Percentiles rank a stretch among this genome's conserved stretches.
These are phyloP conservation scores for Trichomycterus rosablanca DNA, from an alignment of 2,113 vertebrate species.

Conservation along the genomic window DNA sequence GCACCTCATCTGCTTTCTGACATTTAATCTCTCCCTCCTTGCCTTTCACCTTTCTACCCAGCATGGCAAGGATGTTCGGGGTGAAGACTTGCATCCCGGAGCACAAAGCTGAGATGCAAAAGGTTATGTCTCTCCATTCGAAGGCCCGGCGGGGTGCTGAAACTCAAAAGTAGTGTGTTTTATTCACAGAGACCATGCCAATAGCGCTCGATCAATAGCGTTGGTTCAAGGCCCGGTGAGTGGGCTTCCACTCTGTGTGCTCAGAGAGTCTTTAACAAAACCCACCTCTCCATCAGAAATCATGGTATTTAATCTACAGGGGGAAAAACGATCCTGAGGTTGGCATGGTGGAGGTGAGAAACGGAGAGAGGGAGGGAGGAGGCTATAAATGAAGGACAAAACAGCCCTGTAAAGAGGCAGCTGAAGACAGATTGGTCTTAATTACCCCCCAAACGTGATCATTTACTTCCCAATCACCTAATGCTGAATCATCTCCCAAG, in stretches of 20 bases:
- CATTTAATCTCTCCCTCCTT: conserved; percentile 49
- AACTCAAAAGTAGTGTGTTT: conserved; percentile 60
- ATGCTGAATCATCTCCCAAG: conserved; percentile 42
- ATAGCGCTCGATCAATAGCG: conserved; percentile 67
- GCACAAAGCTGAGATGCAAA: conserved; percentile 46
- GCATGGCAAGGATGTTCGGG: conserved; percentile 45
- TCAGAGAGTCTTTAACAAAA: conserved; percentile 63
- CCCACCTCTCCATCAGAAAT: conserved; percentile 60
- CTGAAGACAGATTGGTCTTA: conserved; percentile 45
- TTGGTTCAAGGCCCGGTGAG: conserved; percentile 57
- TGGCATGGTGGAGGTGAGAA: conserved; percentile 53
- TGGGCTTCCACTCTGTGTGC: conserved; percentile 58
- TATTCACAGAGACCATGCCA: conserved; percentile 65
- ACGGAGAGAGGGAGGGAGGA: conserved; percentile 46
- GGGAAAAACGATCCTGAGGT: conserved; percentile 49
- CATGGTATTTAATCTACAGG: conserved; percentile 57
- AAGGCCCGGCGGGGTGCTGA: conserved; percentile 56
- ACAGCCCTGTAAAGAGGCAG: conserved; percentile 18
- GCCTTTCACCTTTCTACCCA: conserved; percentile 19
- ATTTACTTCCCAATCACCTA: conserved; percentile 48
- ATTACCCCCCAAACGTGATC: conserved; percentile 42
- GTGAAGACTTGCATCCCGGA: conserved; percentile 45
- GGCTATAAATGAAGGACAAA: conserved; percentile 50
- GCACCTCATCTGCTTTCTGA: conserved; percentile 42
- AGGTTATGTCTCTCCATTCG: conserved; percentile 64